Evolutionary conservation across 2,797 vertebrate species (phyloP), one percentile per base, ranked within the genome.

Genomic region (Sphenodon punctatus): DNA sequence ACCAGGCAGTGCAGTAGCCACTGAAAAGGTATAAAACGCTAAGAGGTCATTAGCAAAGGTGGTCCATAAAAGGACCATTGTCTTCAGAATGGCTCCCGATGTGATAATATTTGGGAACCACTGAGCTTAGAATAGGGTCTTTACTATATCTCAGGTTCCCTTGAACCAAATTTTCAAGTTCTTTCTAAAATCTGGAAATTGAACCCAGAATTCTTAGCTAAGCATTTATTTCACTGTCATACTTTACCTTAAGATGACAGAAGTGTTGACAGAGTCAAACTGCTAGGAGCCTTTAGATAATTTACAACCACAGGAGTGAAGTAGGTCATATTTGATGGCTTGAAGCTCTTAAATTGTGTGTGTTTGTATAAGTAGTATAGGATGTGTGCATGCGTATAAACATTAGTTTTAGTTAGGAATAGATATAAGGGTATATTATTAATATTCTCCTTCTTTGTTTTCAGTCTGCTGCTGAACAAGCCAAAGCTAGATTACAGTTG

Each of bases 391-490:
- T 75, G 5, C 4, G 51, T 78, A 32, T 49, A 76, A 55, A 55
- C 55, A 67, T 16, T 56, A 60, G 20, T 68, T n/a, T 27, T 64
- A 69, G 73, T 80, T n/a, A n/a, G n/a, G n/a, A n/a, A n/a, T n/a
- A n/a, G n/a, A n/a, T n/a, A n/a, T n/a, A n/a, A n/a, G n/a, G n/a
- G n/a, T 34, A 55, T 75, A 78, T 67, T 53, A 13, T 64, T 84
- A 81, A 78, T 81, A 79, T 85, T 81, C 43, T 93, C 67, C 88
- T 59, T 88, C 82, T 72, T 89, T 96, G 60, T 93, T 92, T 95
- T 92, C 94, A 99, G 98, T 97, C 97, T 83, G 97, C 97, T 85
- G 96, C 98, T 51, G 98, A 99, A 85, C 98, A 99, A 92, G 97
- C 98, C 88, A 99, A 99, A 88, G 98, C 97, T 76, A 96, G 98